Evolutionary conservation across 2,113 vertebrate species (phyloP), one percentile per base, ranked within the genome.

Genomic region (Nematolebias whitei): DNA sequence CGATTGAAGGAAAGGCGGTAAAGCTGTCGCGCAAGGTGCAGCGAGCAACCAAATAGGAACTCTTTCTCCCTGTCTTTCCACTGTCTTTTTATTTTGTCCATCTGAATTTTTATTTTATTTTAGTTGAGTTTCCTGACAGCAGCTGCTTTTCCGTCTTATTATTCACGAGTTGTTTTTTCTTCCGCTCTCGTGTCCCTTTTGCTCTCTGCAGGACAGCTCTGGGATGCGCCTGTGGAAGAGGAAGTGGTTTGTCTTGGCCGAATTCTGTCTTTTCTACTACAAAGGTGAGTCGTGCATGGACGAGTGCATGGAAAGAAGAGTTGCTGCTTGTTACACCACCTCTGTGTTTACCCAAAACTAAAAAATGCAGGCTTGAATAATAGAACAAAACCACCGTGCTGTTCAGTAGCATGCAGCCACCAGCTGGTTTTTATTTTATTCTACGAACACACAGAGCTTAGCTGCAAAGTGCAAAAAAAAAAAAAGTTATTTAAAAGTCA

Each of bases 171-270:
- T 50, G 16, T 55, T 63, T 15, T 45, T 50, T 74, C 16, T 35
- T 35, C 55, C 32, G 35, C 61, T 52, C 39, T 61, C 3, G 47
- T 14, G 32, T 35, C 9, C 22, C 15, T 57, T 54, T 19, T 9
- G 44, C 18, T 56, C 23, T 82, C 91, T 93, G 45, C 90, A 99
- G 96, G 97, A 99, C 90, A 96, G 97, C 83, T 95, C 96, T 68
- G 96, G 96, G 66, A 98, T 99, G 97, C 91, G 95, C 26, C 91
- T 98, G 1, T 99, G 96, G 96, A 98, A 98, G 86, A 94, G 96
- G 63, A 93, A 96, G 63, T 99, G 97, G 97, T 99, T 99, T 82
- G 95, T 98, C 78, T 89, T 99, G 55, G 92, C 96, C 10, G 97
- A 98, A 87, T 97, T 92, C 89, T 99, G 97, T 78, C 93, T 99